Conservation (phyloP, 2,888 invertebrate genomes). For the Platypus cylindrus region DNA sequence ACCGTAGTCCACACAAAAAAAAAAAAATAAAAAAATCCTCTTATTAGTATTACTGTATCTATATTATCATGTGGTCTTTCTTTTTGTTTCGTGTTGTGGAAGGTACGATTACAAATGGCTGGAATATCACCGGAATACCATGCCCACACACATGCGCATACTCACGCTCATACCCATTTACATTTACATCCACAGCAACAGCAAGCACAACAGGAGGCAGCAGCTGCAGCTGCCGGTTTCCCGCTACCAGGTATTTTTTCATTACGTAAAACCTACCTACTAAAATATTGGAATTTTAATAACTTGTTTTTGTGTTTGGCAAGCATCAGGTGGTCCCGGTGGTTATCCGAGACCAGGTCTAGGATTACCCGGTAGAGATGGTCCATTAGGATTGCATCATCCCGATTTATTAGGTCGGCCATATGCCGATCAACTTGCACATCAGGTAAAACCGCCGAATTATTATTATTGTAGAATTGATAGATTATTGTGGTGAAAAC, state of each 20-base stretch:
- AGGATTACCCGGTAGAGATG: slow-evolving; percentile 45
- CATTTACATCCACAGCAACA: slow-evolving; percentile 71
- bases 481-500: too few relatives aligned
- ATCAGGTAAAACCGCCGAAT: too few relatives aligned
- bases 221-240: slow-evolving; percentile 41
- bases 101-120: slow-evolving; percentile 79
- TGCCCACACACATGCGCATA: slow-evolving; percentile 85
- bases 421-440: slow-evolving; percentile 70
- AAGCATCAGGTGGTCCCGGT: slow-evolving; percentile 41
- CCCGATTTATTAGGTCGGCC: slow-evolving; percentile 69
- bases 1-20: too few relatives aligned
- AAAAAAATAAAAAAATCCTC: too few relatives aligned
- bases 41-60: slow-evolving; percentile 6
- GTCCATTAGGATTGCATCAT: slow-evolving; percentile 56
- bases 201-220: slow-evolving; percentile 55
- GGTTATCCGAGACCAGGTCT: slow-evolving; percentile 49
- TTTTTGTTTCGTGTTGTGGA: slow-evolving; percentile 20
- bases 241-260: slow-evolving; percentile 41
- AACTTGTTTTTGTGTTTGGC: slow-evolving; percentile 10
- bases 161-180: slow-evolving; percentile 82
- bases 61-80: slow-evolving; percentile 17
- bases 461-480: too few relatives aligned
- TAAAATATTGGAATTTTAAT: too few relatives aligned
- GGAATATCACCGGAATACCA: slow-evolving; percentile 81
- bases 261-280: too few relatives aligned